phyloP scores from a whole-genome alignment of 2,888 invertebrate species.

The Agapostemon virescens region DNA sequence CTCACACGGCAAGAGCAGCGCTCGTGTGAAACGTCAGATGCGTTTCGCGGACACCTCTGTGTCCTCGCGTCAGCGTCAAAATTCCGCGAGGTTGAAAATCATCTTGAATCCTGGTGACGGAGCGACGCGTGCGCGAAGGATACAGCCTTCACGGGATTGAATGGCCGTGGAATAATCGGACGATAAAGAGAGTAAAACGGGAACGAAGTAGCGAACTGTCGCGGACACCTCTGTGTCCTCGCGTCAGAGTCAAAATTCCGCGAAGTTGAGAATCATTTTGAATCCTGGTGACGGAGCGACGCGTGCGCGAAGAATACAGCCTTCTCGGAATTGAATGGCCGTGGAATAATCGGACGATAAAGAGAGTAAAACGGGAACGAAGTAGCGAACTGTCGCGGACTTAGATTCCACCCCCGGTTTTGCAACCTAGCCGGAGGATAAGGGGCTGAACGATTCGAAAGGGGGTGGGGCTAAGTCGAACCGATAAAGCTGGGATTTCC shows the following conservation, averaged over 20 bases:
- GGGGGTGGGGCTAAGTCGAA: conserved; percentile 35
- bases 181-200: background rate
- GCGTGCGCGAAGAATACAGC: background rate
- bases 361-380: background rate
- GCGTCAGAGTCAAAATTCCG: too few relatives aligned
- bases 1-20: conserved; percentile 68
- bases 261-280: too few relatives aligned
- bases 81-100: conserved; percentile 23
- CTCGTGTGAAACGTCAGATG: conserved; percentile 72
- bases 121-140: too few relatives aligned
- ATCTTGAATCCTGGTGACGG: conserved; percentile 14
- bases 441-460: conserved; percentile 28
- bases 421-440: background rate
- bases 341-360: background rate
- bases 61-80: conserved; percentile 41
- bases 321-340: background rate
- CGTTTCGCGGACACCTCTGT: conserved; percentile 50
- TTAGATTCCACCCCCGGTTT: background rate
- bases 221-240: too few relatives aligned
- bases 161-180: background rate
- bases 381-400: background rate
- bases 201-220: background rate
- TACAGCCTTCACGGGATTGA: background rate
- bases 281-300: too few relatives aligned
- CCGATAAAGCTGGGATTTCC: conserved; percentile 60